phyloP scores from a whole-genome alignment of 2,797 vertebrate genomes.

The Poeciliopsis presidionis region DNA sequence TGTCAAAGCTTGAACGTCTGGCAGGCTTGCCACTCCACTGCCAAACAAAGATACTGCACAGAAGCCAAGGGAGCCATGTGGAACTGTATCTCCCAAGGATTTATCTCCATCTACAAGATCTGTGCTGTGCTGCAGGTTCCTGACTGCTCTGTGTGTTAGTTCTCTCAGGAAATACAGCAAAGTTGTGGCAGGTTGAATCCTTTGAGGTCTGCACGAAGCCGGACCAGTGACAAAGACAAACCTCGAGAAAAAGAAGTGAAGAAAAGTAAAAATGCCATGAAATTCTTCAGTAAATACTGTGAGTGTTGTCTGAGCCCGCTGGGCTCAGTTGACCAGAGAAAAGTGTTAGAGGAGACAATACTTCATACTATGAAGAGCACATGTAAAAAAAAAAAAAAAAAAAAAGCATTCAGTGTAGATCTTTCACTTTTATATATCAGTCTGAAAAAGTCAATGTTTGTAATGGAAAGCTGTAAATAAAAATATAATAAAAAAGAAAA shows the following conservation, averaged over 20 bases:
- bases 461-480: constrained; percentile 63
- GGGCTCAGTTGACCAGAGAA: constrained; percentile 38
- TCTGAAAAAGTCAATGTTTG: constrained; percentile 41
- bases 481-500: constrained; percentile 44
- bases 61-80: constrained; percentile 49
- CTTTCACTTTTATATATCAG: constrained; percentile 52
- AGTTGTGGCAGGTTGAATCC: constrained; percentile 33
- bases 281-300: constrained; percentile 48
- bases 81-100: constrained; percentile 40
- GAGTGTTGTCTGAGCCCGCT: constrained; percentile 43
- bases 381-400: constrained; percentile 34
- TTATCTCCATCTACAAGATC: constrained; percentile 19
- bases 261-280: constrained; percentile 33
- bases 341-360: constrained; percentile 28
- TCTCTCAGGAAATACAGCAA: constrained; percentile 73
- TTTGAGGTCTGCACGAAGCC: constrained; percentile 12
- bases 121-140: constrained; percentile 22
- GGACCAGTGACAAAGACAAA: constrained; percentile 50
- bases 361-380: constrained; percentile 31
- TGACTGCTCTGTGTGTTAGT: constrained; percentile 50
- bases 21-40: constrained; percentile 1
- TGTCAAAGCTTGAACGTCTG: constrained; percentile 51
- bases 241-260: constrained; percentile 24
- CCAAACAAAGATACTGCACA: constrained; percentile 42
- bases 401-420: constrained; percentile 55